phyloP scores from a whole-genome alignment of 2,113 vertebrate species.

The Megaptera novaeangliae region DNA sequence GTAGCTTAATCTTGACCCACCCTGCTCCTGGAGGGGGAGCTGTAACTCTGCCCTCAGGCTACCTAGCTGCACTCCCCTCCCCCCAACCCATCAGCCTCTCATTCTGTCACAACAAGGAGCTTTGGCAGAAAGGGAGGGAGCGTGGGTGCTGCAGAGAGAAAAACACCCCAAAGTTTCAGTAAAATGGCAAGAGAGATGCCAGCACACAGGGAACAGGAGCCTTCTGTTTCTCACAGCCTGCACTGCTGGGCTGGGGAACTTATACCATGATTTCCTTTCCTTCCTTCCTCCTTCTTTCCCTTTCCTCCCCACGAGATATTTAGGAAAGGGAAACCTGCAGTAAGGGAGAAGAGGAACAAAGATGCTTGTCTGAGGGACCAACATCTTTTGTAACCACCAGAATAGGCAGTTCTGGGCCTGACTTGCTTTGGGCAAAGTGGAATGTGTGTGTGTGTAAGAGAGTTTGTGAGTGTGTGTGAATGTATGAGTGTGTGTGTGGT shows the following conservation, averaged over 20 bases:
- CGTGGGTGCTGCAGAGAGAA: slow-evolving; percentile 71
- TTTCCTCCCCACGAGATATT: background rate
- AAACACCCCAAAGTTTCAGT: slow-evolving; percentile 69
- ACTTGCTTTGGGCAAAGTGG: slow-evolving; percentile 21
- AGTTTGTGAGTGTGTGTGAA: background rate
- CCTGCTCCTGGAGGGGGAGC: slow-evolving; percentile 47
- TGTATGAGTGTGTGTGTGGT: background rate
- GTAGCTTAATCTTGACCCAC: background rate
- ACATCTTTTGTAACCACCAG: slow-evolving; percentile 8
- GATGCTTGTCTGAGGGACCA: background rate
- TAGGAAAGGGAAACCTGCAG: slow-evolving; percentile 30
- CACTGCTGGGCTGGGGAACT: background rate
- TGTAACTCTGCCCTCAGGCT: slow-evolving; percentile 34
- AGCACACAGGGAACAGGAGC: slow-evolving; percentile 48
- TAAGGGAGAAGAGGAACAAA: background rate
- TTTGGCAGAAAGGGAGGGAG: slow-evolving; percentile 72
- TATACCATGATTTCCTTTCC: background rate
- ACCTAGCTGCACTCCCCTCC: background rate
- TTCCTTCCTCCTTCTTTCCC: background rate
- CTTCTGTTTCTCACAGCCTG: slow-evolving; percentile 64
- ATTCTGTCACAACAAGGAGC: slow-evolving; percentile 59
- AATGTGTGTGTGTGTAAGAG: background rate
- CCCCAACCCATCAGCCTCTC: slow-evolving; percentile 20
- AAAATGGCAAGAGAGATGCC: slow-evolving; percentile 66
- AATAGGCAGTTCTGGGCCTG: background rate